Evolutionary conservation across 2,113 vertebrate genomes (phyloP).

Genomic region (Cyanistes caeruleus): DNA sequence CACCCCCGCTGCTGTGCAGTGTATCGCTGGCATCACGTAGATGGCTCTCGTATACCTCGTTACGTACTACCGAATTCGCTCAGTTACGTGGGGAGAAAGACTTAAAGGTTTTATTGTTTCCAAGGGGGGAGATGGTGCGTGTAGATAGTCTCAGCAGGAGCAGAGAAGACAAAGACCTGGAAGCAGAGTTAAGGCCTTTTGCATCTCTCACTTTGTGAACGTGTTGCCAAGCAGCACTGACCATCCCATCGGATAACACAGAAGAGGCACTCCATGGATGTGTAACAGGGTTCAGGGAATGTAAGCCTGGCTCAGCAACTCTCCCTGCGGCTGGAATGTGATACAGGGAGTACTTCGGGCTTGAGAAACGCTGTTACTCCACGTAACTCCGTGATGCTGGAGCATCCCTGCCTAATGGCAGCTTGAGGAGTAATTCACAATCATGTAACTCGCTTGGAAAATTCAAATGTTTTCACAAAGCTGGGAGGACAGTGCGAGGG

Average conservation of each 20-base stretch:
- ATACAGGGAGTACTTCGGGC: not conserved
- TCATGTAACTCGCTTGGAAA: accelerated
- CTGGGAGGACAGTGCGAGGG: not conserved
- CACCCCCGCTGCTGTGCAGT: not conserved
- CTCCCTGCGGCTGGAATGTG: not conserved
- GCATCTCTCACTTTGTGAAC: accelerated
- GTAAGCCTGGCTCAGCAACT: not conserved
- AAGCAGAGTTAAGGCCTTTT: not conserved
- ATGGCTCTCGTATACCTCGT: not conserved
- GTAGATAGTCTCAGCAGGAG: accelerated
- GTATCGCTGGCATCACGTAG: accelerated
- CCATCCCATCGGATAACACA: accelerated
- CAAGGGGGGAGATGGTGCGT: not conserved
- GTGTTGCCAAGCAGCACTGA: not conserved
- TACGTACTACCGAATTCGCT: not conserved
- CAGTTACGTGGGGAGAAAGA: not conserved
- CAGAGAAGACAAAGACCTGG: not conserved
- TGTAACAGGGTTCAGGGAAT: not conserved
- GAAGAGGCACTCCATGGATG: accelerated
- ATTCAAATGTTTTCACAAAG: not conserved
- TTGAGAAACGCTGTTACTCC: not conserved
- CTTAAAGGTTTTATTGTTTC: not conserved
- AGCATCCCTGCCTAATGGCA: not conserved
- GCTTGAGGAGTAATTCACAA: not conserved
- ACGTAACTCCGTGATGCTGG: not conserved